Evolutionary conservation across 2,113 vertebrate genomes (phyloP).

Genomic region (Procapra przewalskii): DNA sequence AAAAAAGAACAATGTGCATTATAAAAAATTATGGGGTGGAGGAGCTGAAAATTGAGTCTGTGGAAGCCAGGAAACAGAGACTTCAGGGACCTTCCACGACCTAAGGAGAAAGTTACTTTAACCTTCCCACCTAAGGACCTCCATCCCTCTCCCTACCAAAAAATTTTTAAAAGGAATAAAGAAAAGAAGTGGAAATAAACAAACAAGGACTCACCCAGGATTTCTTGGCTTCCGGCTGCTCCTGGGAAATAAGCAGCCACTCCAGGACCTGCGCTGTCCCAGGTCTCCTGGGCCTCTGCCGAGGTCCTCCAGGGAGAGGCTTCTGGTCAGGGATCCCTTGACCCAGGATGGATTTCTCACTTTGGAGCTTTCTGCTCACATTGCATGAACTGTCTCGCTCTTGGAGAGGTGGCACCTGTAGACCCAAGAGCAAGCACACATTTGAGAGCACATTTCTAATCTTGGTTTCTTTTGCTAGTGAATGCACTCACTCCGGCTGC

Average conservation of each 20-base stretch:
- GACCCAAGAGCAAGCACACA: not conserved
- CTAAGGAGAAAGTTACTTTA: not conserved
- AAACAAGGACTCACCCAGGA: not conserved
- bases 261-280: not conserved
- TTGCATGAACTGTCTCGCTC: not conserved
- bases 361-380: not conserved
- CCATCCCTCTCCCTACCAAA: not conserved
- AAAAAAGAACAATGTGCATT: not conserved
- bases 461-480: not conserved
- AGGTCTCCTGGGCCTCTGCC: not conserved
- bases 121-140: not conserved
- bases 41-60: not conserved
- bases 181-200: not conserved
- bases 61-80: not conserved
- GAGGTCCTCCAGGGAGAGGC: not conserved
- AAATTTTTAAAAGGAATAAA: not conserved
- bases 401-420: conserved; percentile 29
- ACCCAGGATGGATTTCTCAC: not conserved
- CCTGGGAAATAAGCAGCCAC: conserved; percentile 9
- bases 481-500: fast-evolving
- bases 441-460: not conserved
- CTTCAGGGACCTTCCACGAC: not conserved
- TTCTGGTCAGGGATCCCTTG: not conserved
- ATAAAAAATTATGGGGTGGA: not conserved
- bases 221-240: not conserved